phyloP scores from a whole-genome alignment of 1,140 invertebrate genomes.

The Drosophila saltans region DNA sequence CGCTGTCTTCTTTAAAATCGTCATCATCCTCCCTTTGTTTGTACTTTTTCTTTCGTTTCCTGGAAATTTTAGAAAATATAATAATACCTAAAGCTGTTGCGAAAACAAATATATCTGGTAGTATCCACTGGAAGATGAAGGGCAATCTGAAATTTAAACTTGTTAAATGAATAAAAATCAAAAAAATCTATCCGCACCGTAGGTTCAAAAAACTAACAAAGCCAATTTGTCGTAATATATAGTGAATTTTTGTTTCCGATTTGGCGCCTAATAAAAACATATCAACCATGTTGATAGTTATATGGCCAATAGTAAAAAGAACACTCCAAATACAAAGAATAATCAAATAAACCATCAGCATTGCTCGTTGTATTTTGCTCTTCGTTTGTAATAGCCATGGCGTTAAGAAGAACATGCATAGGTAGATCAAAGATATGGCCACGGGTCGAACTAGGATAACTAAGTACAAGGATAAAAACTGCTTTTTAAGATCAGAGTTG shows the following conservation, averaged over 20 bases:
- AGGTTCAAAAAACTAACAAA: slow-evolving; percentile 44
- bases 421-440: slow-evolving; percentile 49
- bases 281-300: slow-evolving; percentile 33
- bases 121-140: slow-evolving; percentile 83
- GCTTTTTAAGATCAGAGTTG: background rate
- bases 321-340: slow-evolving; percentile 20
- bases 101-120: slow-evolving; percentile 86
- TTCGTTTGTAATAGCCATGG: slow-evolving; percentile 55
- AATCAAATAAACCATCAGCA: slow-evolving; percentile 35
- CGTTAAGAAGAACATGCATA: slow-evolving; percentile 50
- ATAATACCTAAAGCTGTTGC: slow-evolving; percentile 83
- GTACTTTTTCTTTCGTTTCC: slow-evolving; percentile 1
- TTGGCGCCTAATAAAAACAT: slow-evolving; percentile 18
- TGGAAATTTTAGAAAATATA: slow-evolving; percentile 61
- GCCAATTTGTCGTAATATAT: slow-evolving; percentile 46
- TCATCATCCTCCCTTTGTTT: slow-evolving; percentile 53
- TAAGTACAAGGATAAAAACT: background rate
- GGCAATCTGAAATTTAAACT: slow-evolving; percentile 21
- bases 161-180: background rate
- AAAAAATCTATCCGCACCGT: slow-evolving; percentile 25
- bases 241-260: background rate
- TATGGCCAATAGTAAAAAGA: slow-evolving; percentile 28
- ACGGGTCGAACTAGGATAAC: slow-evolving; percentile 49
- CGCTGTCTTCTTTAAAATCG: slow-evolving; percentile 68
- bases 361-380: background rate